A percentile compares a stretch with the other conserved stretches of the same genome.
Evolutionary conservation across 2,113 vertebrate species (phyloP).

Genomic region (Gymnogyps californianus): DNA sequence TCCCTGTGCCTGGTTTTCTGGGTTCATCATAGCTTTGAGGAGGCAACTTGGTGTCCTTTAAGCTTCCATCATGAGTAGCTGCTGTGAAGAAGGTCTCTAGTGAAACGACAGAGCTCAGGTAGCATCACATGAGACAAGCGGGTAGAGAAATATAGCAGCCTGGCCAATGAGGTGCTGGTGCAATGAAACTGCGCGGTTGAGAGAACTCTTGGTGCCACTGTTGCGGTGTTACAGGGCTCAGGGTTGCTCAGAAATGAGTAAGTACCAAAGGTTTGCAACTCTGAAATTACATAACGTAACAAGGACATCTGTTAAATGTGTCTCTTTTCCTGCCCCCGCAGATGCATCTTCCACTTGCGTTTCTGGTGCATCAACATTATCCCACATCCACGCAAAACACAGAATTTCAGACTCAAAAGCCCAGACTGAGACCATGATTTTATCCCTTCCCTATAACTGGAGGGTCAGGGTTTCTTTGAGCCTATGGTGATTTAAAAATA

Average conservation of each 20-base stretch:
- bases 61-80: neutral
- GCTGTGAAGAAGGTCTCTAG: neutral
- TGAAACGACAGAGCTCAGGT: neutral
- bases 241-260: neutral
- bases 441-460: neutral
- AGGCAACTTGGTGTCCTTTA: neutral
- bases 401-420: neutral
- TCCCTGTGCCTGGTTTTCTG: neutral
- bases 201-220: neutral
- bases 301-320: neutral
- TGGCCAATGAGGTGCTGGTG: neutral
- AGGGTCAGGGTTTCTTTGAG: neutral
- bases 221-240: neutral
- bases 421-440: neutral
- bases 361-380: neutral
- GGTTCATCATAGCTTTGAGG: neutral
- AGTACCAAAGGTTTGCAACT: neutral
- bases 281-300: neutral
- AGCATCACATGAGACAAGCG: neutral
- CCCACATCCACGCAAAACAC: neutral
- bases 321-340: neutral
- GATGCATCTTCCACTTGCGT: neutral
- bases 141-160: neutral
- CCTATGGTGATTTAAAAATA: neutral
- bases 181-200: accelerated